Conservation (phyloP, 2,888 invertebrate species). For the Ophioninae sp. region DNA sequence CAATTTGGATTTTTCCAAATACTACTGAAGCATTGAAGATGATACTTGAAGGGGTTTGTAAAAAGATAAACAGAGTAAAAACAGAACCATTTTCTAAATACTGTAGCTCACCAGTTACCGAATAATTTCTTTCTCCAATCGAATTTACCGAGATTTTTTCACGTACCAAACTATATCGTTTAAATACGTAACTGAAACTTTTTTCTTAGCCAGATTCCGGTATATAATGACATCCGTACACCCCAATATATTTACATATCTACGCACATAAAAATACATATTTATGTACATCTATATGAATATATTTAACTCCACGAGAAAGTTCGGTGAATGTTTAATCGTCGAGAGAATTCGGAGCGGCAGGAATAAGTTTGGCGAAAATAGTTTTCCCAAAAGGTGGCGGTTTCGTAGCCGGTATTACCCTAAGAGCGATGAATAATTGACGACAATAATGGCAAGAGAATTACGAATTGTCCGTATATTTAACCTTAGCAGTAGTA, state of each 20-base stretch:
- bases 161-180: neutral
- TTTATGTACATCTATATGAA: constrained; percentile 16
- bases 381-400: neutral
- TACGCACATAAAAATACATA: constrained; percentile 19
- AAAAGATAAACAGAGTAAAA: too few species aligned
- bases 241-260: constrained; percentile 9
- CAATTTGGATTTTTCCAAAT: too few species aligned
- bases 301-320: constrained; percentile 6
- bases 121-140: neutral
- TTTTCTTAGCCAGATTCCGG: neutral
- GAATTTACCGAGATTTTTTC: neutral
- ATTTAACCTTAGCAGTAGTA: constrained; percentile 74
- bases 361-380: neutral
- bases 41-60: too few species aligned
- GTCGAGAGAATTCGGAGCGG: constrained; percentile 9
- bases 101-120: neutral
- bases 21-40: too few species aligned
- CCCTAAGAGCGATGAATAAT: constrained; percentile 47
- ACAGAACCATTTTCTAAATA: too few species aligned
- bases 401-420: constrained; percentile 18
- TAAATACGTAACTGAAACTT: neutral
- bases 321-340: constrained; percentile 33
- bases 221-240: neutral
- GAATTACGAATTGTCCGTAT: constrained; percentile 72
- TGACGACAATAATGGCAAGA: constrained; percentile 35